These are phyloP conservation scores for Dipus sagitta DNA, from an alignment of 2,797 vertebrate genomes.

Conservation along the genomic window DNA sequence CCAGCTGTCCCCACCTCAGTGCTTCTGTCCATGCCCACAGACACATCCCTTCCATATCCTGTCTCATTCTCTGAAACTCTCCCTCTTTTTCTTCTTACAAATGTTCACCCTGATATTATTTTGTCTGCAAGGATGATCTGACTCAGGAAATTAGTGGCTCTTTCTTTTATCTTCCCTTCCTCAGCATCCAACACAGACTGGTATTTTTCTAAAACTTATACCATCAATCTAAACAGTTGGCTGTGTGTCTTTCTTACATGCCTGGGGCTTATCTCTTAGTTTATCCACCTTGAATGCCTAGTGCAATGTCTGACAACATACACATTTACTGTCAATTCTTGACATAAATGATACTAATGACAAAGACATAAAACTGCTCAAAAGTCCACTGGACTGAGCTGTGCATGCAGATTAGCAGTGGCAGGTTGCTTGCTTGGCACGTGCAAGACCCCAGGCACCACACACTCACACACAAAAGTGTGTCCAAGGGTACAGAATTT, in stretches of 20 bases:
- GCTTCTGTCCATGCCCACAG: background rate
- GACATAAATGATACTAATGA: conserved; percentile 29
- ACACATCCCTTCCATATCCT: background rate
- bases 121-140: background rate
- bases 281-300: background rate
- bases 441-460: background rate
- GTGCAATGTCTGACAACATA: background rate
- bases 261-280: background rate
- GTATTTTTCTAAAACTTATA: background rate
- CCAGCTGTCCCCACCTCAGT: background rate
- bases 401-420: background rate
- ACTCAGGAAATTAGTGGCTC: background rate
- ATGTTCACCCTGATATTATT: background rate
- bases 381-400: background rate
- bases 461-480: background rate
- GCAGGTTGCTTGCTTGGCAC: background rate
- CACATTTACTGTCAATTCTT: background rate
- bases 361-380: conserved; percentile 3
- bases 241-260: background rate
- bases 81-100: background rate
- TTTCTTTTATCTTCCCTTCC: background rate
- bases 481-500: background rate
- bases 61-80: background rate
- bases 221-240: background rate
- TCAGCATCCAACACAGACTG: background rate